Conservation (phyloP, 2,888 invertebrate species). For the Trachelus tabidus region DNA sequence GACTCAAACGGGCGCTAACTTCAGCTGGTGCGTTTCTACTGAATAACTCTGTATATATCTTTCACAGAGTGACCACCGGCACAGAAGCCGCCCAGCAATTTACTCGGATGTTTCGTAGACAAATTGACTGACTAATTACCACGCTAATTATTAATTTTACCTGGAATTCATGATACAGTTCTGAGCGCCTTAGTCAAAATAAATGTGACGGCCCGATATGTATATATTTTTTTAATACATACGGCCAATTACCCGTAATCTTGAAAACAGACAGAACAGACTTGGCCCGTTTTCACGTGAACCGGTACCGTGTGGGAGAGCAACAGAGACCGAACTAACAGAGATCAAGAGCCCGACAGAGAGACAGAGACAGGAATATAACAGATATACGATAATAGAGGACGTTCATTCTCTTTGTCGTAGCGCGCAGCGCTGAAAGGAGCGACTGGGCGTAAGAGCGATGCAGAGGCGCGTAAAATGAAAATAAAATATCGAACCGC, state of each 20-base stretch:
- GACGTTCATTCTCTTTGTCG: neutral
- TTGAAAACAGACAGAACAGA: neutral
- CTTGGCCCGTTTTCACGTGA: neutral
- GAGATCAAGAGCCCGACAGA: neutral
- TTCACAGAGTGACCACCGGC: neutral
- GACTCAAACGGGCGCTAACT: too few relatives aligned
- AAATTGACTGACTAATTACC: neutral
- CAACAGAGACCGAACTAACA: neutral
- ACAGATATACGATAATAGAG: neutral
- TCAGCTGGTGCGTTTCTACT: too few relatives aligned
- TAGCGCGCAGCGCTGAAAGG: neutral
- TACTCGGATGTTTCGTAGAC: neutral
- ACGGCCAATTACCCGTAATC: neutral
- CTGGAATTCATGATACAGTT: neutral
- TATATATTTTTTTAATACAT: neutral
- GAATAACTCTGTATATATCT: neutral
- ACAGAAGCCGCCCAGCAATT: neutral
- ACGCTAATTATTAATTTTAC: neutral
- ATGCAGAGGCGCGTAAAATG: slow-evolving; percentile 1
- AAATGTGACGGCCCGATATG: neutral
- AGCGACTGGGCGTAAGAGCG: neutral
- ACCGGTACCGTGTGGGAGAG: neutral
- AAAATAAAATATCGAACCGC: slow-evolving; percentile 4
- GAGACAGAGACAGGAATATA: neutral
- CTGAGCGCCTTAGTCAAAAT: neutral